Base-by-base conservation (phyloP, 2,888 invertebrate species). In the Oscheius onirici region DNA sequence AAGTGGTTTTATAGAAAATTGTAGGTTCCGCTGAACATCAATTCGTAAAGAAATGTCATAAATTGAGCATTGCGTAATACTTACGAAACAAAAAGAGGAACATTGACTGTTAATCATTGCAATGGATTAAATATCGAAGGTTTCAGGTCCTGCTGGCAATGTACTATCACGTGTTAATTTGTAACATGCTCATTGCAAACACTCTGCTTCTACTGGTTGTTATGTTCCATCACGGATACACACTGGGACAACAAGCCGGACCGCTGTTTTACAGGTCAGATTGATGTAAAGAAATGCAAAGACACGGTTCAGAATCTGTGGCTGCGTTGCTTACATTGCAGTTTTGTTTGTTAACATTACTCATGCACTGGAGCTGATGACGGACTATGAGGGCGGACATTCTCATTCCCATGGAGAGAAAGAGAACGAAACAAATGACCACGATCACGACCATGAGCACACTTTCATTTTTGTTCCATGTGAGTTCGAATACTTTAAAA, bases 131-230 rank as follows among this genome's bases (percentile, higher is more conserved):
- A 10, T 46, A 17, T 13, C 13, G 11, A 46, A 46, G 11, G 20
- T 17, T 68, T 57, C 26, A 70, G 70, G 52, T 63, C 13, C 5
- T 40, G n/a, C 28, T 70, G 24, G 49, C 61, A 10, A 52, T 63
- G 17, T n/a, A 52, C n/a, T 70, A 54, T 24, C 70, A 70, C 49
- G 41, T 43, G 17, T 24, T 63, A 11, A 22, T 63, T 5, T 70
- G 61, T 20, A 70, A 70, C 34, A 70, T 70, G 61, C 61, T 52
- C 40, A 51, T 63, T 17, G 70, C 70, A 8, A 70, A 70, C 24
- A 70, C 70, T 10, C 20, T 70, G 24, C 24, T 70, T 28, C 34
- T 70, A 8, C 26, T 70, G 10, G 49, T 70, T 5, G 52, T 70
- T 20, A 61, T 63, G 54, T 51, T 52, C 20, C 52, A 70, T 63